Base-by-base conservation (phyloP, 2,888 invertebrate genomes). In the Monopis laevigella region DNA sequence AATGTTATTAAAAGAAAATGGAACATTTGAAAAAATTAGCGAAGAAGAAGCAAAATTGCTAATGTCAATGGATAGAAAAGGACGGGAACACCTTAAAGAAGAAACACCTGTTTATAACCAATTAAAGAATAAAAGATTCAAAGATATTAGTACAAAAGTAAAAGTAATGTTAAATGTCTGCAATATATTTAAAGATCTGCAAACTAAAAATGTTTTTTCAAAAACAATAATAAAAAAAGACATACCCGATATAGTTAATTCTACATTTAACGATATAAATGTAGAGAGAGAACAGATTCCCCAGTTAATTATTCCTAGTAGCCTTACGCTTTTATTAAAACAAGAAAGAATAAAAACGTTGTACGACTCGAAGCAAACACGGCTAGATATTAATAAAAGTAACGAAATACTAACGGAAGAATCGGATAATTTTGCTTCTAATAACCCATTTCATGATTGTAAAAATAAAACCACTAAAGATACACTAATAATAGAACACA, bases 1-100 rank as follows among this genome's bases (percentile, higher is more conserved):
- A 57, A 83, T 83, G 83, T 47, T 82, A 26, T 52, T 84, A 8
- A 75, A 68, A 47, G 82, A 83, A 56, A 82, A 83, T 50, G 83
- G 82, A 6, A 58, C 60, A 12, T 60, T 80, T 28, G 77, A 78
- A 54, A 78, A 74, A 56, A 72, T 82, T 46, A 70, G 63, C 43
- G 72, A 75, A 14, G 69, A 71, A 42, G 75, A 78, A 54, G 81
- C 75, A 17, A 70, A 70, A 44, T 43, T 59, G 35, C 55, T 80
- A 44, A 70, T 77, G 68, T 52, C 61, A 17, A 63, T 61, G 17
- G 64, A 68, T 49, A 56, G 43, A 49, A 49, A 38, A 21, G 38
- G 34, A 1, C 46, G 53, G 45, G 47, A 50, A 46, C 43, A 44
- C 50, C 29, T 43, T 48, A 29, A 47, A 47, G n/a, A 35, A 11